Conservation (phyloP, 2,888 invertebrate species). For the Standfussiana lucernea region DNA sequence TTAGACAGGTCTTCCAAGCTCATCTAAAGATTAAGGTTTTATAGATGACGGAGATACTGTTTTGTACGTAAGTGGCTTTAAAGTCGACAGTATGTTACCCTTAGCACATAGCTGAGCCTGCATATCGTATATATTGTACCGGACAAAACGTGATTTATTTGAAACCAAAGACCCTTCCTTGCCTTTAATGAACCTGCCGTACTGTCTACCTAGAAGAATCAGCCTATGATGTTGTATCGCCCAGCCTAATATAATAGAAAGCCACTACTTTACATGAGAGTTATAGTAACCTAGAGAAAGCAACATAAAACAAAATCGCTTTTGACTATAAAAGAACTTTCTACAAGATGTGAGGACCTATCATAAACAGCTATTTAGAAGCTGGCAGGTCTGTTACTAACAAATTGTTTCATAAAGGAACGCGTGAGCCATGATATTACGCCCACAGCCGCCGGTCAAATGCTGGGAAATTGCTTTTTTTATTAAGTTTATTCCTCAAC, state of each 20-base stretch:
- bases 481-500: constrained; percentile 47
- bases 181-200: background rate
- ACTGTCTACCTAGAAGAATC: background rate
- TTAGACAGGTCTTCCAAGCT: background rate
- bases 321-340: background rate
- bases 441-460: constrained; percentile 16
- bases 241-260: background rate
- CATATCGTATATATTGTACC: background rate
- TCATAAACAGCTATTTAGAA: constrained; percentile 17
- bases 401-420: constrained; percentile 38
- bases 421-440: constrained; percentile 26
- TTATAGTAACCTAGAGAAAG: background rate
- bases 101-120: background rate
- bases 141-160: background rate
- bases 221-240: background rate
- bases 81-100: background rate
- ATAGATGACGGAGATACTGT: background rate
- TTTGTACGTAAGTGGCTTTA: background rate
- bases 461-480: constrained; percentile 40
- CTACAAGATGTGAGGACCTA: background rate
- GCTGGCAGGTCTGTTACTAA: constrained; percentile 3
- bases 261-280: no score
- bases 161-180: background rate
- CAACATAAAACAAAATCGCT: background rate
- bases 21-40: background rate